A percentile compares a stretch with the other conserved stretches of the same genome.
phyloP scores from a whole-genome alignment of 2,888 invertebrate species.

The Maniola hyperantus region DNA sequence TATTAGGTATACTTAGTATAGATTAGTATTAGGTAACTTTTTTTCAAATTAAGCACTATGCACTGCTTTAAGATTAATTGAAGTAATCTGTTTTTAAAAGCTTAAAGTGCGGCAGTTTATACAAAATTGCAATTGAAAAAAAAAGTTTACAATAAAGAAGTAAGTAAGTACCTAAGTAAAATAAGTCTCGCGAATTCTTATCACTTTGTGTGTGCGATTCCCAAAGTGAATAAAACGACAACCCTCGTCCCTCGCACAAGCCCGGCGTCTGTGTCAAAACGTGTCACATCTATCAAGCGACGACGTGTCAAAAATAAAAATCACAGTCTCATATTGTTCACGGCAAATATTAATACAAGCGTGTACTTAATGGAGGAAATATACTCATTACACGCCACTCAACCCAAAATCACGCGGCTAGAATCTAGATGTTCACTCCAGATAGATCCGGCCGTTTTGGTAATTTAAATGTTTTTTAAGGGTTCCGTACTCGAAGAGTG shows the following conservation, averaged over 20 bases:
- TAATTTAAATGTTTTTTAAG: too few species aligned
- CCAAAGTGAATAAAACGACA: neutral
- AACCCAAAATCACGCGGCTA: neutral
- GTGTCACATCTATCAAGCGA: slow-evolving; percentile 28
- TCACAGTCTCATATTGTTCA: slow-evolving; percentile 29
- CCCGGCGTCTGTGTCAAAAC: slow-evolving; percentile 7
- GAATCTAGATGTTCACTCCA: neutral
- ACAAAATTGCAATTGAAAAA: too few species aligned
- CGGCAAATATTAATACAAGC: slow-evolving; percentile 21
- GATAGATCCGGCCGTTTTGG: too few species aligned
- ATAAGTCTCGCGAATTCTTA: slow-evolving; percentile 7
- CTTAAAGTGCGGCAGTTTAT: too few species aligned
- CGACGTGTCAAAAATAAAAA: slow-evolving; percentile 34
- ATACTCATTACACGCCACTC: neutral
- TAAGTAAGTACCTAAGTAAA: neutral
- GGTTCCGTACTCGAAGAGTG: too few species aligned
- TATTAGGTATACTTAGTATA: too few species aligned
- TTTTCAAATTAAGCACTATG: too few species aligned
- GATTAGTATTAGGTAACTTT: too few species aligned
- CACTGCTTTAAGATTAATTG: too few species aligned
- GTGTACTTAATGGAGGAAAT: neutral
- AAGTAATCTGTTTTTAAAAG: too few species aligned
- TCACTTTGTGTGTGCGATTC: neutral
- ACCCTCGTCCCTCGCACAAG: neutral
- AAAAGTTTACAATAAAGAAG: too few species aligned